Evolutionary conservation across 2,113 vertebrate genomes (phyloP).

Genomic region (Cynopterus brachyotis): DNA sequence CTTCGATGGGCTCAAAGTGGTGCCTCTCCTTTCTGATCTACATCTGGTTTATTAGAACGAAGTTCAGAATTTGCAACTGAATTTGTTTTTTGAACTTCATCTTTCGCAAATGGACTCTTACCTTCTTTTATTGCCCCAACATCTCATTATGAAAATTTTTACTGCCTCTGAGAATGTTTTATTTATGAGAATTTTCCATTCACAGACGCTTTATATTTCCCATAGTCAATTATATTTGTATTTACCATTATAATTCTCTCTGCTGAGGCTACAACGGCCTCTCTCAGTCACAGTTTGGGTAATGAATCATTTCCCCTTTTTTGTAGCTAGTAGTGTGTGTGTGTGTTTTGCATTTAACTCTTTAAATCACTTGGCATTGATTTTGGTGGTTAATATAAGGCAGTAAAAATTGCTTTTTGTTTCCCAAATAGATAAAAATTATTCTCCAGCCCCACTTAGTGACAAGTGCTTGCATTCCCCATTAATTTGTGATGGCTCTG

Average conservation of each 20-base stretch:
- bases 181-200: slow-evolving; percentile 66
- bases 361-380: slow-evolving; percentile 28
- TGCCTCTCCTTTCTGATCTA: not conserved
- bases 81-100: slow-evolving; percentile 56
- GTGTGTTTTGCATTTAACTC: not conserved
- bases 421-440: slow-evolving; percentile 23
- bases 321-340: not conserved
- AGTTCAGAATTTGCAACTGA: slow-evolving; percentile 49
- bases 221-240: slow-evolving; percentile 50
- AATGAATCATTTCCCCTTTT: slow-evolving; percentile 14
- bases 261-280: not conserved
- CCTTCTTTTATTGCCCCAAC: slow-evolving; percentile 51
- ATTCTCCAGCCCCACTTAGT: not conserved
- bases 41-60: not conserved
- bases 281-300: not conserved
- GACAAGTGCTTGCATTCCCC: not conserved
- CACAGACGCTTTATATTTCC: slow-evolving; percentile 17
- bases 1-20: not conserved
- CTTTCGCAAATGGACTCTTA: slow-evolving; percentile 62
- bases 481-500: not conserved
- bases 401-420: slow-evolving; percentile 42
- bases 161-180: slow-evolving; percentile 57
- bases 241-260: slow-evolving; percentile 35
- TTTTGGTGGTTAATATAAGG: not conserved
- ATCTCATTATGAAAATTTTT: slow-evolving; percentile 63